Evolutionary conservation across 2,888 invertebrate genomes (phyloP).

Genomic region (Brenthis hecate): DNA sequence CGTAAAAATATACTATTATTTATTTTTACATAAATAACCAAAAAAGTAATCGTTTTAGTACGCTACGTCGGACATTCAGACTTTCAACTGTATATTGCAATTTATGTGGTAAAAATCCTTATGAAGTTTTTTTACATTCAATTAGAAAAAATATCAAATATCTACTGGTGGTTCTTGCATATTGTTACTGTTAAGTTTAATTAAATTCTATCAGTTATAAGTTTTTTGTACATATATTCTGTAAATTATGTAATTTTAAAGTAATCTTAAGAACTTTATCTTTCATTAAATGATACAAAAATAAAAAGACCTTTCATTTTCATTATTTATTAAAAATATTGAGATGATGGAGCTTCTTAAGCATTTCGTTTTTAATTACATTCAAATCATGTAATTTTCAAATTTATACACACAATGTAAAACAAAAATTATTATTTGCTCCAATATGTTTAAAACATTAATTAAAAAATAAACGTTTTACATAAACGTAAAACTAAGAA

Average conservation of each 20-base stretch:
- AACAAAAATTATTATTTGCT: slow-evolving; percentile 6
- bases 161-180: neutral
- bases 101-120: no score
- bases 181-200: neutral
- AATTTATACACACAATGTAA: slow-evolving; percentile 9
- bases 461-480: slow-evolving; percentile 12
- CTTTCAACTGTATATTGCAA: no score
- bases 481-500: neutral
- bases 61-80: neutral
- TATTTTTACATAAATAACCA: slow-evolving; percentile 20
- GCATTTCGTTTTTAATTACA: slow-evolving; percentile 36
- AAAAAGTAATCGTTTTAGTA: neutral
- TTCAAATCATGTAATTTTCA: slow-evolving; percentile 35
- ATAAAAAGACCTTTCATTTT: slow-evolving; percentile 26
- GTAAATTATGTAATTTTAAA: slow-evolving; percentile 46
- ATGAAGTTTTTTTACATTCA: no score
- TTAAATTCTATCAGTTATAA: slow-evolving; percentile 6
- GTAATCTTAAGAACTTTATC: slow-evolving; percentile 29
- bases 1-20: slow-evolving; percentile 14
- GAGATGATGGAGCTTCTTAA: slow-evolving; percentile 41
- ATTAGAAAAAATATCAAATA: neutral
- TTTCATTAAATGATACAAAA: slow-evolving; percentile 28
- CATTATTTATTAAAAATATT: slow-evolving; percentile 34
- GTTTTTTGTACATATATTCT: slow-evolving; percentile 44
- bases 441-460: neutral